Conservation (phyloP, 2,113 vertebrate genomes). For the Rhinolophus ferrumequinum region DNA sequence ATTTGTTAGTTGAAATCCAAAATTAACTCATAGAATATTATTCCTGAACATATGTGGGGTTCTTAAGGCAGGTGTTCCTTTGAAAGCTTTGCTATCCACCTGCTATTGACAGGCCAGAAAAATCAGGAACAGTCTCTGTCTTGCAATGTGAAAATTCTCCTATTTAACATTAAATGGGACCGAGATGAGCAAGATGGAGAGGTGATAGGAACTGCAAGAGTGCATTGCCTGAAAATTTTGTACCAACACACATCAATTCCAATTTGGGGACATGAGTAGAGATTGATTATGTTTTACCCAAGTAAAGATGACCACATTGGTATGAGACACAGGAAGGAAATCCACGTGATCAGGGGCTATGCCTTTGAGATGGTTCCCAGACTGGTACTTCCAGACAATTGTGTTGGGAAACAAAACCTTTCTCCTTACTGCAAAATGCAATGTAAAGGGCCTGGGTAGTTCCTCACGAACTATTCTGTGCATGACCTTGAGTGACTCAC, state of each 20-base stretch:
- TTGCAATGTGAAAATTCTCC: neutral
- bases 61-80: neutral
- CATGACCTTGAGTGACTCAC: neutral
- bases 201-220: neutral
- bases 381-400: neutral
- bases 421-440: neutral
- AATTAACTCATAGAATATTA: neutral
- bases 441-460: neutral
- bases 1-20: slow-evolving; percentile 41
- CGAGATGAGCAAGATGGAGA: neutral
- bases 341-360: neutral
- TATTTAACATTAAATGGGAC: slow-evolving; percentile 11
- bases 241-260: neutral
- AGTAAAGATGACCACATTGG: neutral
- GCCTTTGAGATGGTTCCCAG: neutral
- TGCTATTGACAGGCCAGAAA: neutral
- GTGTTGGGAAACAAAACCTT: neutral
- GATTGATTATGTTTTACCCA: neutral
- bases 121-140: neutral
- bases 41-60: neutral
- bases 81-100: neutral
- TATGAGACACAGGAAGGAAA: neutral
- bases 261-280: neutral
- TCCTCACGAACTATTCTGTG: neutral
- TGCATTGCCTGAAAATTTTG: neutral